These are phyloP conservation scores for Psophia crepitans DNA, from an alignment of 2,113 vertebrate genomes.

Conservation along the genomic window DNA sequence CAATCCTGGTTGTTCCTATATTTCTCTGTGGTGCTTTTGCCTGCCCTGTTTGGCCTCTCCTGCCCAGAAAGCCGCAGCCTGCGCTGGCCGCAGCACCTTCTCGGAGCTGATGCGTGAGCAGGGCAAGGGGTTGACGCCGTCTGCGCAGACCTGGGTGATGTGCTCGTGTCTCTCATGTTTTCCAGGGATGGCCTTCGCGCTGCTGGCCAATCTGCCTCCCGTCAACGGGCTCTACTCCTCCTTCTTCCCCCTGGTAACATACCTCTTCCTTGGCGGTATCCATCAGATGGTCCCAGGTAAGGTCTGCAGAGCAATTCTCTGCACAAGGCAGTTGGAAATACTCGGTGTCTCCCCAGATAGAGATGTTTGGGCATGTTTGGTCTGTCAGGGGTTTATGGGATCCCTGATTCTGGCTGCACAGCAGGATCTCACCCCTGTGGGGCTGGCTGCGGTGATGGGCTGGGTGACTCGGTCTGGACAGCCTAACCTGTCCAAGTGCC, in stretches of 20 bases:
- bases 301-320: not conserved
- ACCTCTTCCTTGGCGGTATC: slow-evolving; percentile 88
- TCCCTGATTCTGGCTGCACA: not conserved
- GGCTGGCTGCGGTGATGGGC: not conserved
- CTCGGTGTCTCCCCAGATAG: fast-evolving
- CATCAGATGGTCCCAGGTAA: slow-evolving; percentile 96
- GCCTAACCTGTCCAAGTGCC: not conserved
- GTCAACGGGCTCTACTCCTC: slow-evolving; percentile 94
- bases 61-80: not conserved
- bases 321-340: not conserved
- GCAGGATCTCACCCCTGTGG: not conserved
- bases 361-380: not conserved
- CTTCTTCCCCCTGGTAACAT: slow-evolving; percentile 88
- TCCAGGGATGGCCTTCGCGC: slow-evolving; percentile 90
- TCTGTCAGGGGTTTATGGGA: fast-evolving
- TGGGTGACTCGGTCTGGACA: not conserved
- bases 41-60: not conserved
- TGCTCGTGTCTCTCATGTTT: not conserved
- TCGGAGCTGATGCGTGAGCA: not conserved
- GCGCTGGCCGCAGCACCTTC: not conserved
- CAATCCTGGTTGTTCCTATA: fast-evolving
- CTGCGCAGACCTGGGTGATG: not conserved
- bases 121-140: not conserved
- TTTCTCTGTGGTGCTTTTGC: not conserved
- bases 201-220: slow-evolving; percentile 89